These are phyloP conservation scores for Metallyticus violacea DNA, from an alignment of 2,888 invertebrate species.

Conservation along the genomic window DNA sequence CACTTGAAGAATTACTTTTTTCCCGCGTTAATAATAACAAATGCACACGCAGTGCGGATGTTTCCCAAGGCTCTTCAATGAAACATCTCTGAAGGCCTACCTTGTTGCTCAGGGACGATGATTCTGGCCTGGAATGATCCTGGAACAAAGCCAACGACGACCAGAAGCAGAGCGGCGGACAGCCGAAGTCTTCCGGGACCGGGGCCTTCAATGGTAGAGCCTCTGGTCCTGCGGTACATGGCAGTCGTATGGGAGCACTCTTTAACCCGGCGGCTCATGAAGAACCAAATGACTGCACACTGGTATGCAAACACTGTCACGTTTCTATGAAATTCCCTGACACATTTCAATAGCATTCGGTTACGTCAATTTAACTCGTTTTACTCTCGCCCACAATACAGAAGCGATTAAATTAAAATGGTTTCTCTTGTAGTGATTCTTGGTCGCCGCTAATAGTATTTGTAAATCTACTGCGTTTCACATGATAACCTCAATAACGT, in stretches of 20 bases:
- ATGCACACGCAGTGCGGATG: too few species aligned
- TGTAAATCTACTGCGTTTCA: background rate
- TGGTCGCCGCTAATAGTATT: too few species aligned
- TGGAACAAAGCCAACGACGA: background rate
- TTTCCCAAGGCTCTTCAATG: too few species aligned
- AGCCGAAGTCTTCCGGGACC: background rate
- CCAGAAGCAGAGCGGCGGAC: background rate
- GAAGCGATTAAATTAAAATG: background rate
- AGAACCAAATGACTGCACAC: too few species aligned
- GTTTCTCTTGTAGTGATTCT: background rate
- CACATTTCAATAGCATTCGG: background rate
- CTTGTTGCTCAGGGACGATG: slow-evolving; percentile 5
- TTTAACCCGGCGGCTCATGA: background rate
- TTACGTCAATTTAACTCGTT: background rate
- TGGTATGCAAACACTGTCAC: background rate
- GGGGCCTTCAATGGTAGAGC: background rate
- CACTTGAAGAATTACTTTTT: too few species aligned
- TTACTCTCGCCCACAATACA: background rate
- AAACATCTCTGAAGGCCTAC: too few species aligned
- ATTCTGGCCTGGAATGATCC: background rate
- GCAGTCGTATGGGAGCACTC: background rate
- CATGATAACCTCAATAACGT: background rate
- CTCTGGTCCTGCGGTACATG: background rate
- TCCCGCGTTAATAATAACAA: too few species aligned
- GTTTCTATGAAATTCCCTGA: too few species aligned